Percentiles rank a stretch among this genome's conserved stretches.
Evolutionary conservation across 2,888 invertebrate genomes (phyloP).

Genomic region (Hydraecia micacea): DNA sequence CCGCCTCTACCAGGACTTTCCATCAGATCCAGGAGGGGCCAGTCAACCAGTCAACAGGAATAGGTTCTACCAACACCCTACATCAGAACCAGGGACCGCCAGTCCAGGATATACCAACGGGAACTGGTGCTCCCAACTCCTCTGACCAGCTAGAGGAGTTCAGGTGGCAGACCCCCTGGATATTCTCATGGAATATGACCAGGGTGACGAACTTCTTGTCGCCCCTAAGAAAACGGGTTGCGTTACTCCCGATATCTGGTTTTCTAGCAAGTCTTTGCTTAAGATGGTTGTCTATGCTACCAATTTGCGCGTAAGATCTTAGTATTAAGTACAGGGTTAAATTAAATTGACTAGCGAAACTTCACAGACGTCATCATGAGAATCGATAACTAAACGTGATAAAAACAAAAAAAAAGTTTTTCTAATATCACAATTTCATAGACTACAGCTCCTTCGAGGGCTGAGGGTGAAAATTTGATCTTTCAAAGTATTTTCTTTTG

Average conservation of each 20-base stretch:
- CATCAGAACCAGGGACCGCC: background rate
- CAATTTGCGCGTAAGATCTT: background rate
- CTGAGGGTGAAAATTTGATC: too few species aligned
- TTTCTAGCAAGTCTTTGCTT: background rate
- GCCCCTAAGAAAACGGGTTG: background rate
- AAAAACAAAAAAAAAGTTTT: background rate
- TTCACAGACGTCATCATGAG: background rate
- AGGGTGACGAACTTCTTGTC: background rate
- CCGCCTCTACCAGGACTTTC: background rate
- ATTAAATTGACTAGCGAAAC: background rate
- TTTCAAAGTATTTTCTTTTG: too few species aligned
- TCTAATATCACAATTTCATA: too few species aligned
- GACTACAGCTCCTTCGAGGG: too few species aligned
- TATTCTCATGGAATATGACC: background rate
- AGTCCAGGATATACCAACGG: background rate
- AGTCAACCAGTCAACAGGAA: background rate
- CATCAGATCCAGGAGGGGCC: too few species aligned
- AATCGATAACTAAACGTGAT: background rate
- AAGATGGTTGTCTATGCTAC: background rate
- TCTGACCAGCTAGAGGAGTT: background rate
- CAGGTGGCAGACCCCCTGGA: background rate
- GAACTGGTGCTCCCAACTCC: background rate
- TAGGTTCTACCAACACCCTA: background rate
- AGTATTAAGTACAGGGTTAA: background rate
- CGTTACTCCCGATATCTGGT: background rate